A percentile compares a stretch with the other conserved stretches of the same genome.
Conservation (phyloP, 2,113 vertebrate species). For the Sialia sialis region DNA sequence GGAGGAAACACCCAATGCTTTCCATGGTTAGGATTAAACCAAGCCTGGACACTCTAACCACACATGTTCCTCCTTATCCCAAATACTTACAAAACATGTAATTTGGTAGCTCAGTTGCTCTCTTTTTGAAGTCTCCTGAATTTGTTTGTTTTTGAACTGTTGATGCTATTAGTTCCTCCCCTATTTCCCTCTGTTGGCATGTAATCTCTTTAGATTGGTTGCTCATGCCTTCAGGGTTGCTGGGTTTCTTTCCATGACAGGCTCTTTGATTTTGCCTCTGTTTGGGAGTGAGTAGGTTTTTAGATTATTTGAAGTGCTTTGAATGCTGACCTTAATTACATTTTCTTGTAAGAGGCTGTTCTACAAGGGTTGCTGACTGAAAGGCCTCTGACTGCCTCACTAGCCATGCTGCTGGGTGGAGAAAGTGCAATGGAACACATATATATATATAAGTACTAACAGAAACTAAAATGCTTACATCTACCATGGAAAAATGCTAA, state of each 20-base stretch:
- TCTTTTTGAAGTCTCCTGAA: neutral
- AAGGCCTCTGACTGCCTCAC: neutral
- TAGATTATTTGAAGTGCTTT: slow-evolving; percentile 12
- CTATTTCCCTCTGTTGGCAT: neutral
- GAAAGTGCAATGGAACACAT: neutral
- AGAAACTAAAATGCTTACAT: neutral
- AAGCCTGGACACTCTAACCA: neutral
- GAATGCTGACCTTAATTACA: neutral
- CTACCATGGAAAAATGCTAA: neutral
- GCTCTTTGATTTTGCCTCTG: slow-evolving; percentile 14
- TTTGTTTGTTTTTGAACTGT: neutral
- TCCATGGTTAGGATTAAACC: neutral
- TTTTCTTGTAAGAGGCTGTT: neutral
- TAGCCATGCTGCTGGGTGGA: neutral
- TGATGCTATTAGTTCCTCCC: neutral
- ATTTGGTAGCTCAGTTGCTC: neutral
- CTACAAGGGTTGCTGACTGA: neutral
- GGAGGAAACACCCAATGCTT: neutral
- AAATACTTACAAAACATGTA: neutral
- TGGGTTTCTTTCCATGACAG: neutral
- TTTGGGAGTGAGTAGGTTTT: neutral
- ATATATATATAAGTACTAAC: neutral
- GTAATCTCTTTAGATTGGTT: neutral
- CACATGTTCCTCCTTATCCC: neutral
- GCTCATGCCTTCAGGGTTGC: slow-evolving; percentile 15